Base-by-base conservation (phyloP, 2,797 vertebrate species). In the Betta splendens region DNA sequence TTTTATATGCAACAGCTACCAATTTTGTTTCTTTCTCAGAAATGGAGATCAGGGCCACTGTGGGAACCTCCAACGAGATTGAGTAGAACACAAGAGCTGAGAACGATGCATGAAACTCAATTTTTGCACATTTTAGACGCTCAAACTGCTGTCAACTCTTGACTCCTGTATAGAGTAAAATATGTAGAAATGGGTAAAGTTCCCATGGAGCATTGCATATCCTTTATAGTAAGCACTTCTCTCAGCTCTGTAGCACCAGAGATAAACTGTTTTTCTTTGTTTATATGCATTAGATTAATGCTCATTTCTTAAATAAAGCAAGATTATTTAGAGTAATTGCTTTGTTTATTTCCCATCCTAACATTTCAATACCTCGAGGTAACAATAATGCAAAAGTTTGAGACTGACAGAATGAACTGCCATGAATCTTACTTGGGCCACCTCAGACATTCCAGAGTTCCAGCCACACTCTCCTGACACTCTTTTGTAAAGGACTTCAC, bases 251-350 rank as follows among this genome's bases (percentile, higher is more conserved):
- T 69, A 80, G 61, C 59, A 38, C 13, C 52, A 69, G 64, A 66
- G 46, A 71, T 60, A 45, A 69, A 68, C 79, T 59, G 70, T 69
- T 58, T 50, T 16, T 37, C 42, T 55, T 51, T 64, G 47, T 52
- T 49, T 69, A 57, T 84, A 80, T 90, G 89, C 87, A 90, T 90
- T 90, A 89, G 89, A 88, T 89, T 88, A 88, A 90, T 89, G 87
- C 87, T 83, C 66, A 64, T 63, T 42, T 75, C 80, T 75, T 39
- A 60, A 88, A 87, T 86, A 86, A 88, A 90, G 49, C 46, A 2
- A 78, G 40, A 45, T 75, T 64, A 58, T 58, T 64, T 38, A 55
- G 62, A 21, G 18, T 3, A 17, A 54, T 8, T n/a, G n/a, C 31
- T 28, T 22, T 20, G 36, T 6, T 9, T 22, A 21, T 20, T 40